Evolutionary conservation across 2,113 vertebrate genomes (phyloP).

Genomic region (Vulpes ferrilata): DNA sequence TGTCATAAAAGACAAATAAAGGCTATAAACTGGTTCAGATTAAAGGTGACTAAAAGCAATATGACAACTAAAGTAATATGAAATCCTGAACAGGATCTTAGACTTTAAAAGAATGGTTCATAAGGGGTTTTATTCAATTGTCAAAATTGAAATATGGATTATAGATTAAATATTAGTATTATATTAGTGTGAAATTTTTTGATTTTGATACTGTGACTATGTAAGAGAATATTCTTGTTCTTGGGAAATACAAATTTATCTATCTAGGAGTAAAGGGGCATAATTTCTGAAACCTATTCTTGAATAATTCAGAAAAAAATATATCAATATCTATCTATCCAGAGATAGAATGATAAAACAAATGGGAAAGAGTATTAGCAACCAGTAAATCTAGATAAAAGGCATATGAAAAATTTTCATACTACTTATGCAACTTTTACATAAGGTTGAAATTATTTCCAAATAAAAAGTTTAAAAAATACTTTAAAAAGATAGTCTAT

Average conservation of each 20-base stretch:
- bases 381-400: constrained; percentile 35
- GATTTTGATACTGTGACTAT: constrained; percentile 40
- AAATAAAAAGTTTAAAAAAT: constrained; percentile 28
- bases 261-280: not conserved
- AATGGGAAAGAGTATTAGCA: constrained; percentile 5
- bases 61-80: constrained; percentile 24
- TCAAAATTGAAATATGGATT: constrained; percentile 41
- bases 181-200: constrained; percentile 21
- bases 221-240: constrained; percentile 36
- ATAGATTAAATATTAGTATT: constrained; percentile 54
- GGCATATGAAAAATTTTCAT: not conserved
- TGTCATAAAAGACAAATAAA: constrained; percentile 43
- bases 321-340: not conserved
- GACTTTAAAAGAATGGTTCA: not conserved
- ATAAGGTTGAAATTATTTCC: constrained; percentile 52
- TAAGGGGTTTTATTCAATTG: constrained; percentile 32
- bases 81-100: not conserved
- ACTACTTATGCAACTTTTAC: constrained; percentile 2
- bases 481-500: constrained; percentile 16
- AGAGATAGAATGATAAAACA: constrained; percentile 26
- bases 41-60: constrained; percentile 50
- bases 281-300: constrained; percentile 35
- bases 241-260: constrained; percentile 26
- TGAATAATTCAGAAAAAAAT: constrained; percentile 51
- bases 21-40: not conserved